Percentiles rank a stretch among this genome's conserved stretches.
Evolutionary conservation across 2,888 invertebrate species (phyloP).

Genomic region (Orthosia incerta): DNA sequence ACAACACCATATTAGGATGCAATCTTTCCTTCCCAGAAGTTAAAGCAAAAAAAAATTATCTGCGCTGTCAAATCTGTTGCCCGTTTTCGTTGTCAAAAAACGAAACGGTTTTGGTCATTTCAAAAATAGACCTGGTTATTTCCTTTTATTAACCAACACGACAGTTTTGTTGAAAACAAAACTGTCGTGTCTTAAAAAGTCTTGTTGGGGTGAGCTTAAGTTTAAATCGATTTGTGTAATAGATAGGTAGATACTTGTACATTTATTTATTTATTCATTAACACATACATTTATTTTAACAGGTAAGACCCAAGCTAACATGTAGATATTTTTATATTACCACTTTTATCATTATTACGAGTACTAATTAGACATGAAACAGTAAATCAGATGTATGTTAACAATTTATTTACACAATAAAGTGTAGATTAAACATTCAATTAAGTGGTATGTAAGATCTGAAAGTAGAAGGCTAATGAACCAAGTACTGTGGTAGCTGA

Average conservation of each 20-base stretch:
- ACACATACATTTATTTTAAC: too few relatives aligned
- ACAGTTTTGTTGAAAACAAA: too few relatives aligned
- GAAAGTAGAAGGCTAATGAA: not conserved
- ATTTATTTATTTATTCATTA: too few relatives aligned
- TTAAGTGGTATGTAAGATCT: too few relatives aligned
- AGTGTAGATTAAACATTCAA: not conserved
- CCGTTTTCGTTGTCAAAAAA: conserved; percentile 45
- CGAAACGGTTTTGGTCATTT: conserved; percentile 38
- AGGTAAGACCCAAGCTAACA: too few relatives aligned
- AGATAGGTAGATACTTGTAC: not conserved
- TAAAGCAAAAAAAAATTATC: conserved; percentile 57
- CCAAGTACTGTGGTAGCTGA: not conserved
- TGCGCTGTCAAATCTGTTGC: conserved; percentile 33
- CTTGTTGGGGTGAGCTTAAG: not conserved
- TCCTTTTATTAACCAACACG: not conserved
- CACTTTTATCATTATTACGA: not conserved
- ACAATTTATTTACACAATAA: not conserved
- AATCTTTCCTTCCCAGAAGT: conserved; percentile 56
- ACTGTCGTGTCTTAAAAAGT: too few relatives aligned
- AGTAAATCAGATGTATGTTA: too few relatives aligned
- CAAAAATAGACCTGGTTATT: conserved; percentile 17
- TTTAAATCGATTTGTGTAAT: not conserved
- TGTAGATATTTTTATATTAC: too few relatives aligned
- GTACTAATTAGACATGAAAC: not conserved
- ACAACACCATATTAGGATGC: conserved; percentile 54